Conservation (phyloP, 2,797 vertebrate species). For the Poecilia gillii region DNA sequence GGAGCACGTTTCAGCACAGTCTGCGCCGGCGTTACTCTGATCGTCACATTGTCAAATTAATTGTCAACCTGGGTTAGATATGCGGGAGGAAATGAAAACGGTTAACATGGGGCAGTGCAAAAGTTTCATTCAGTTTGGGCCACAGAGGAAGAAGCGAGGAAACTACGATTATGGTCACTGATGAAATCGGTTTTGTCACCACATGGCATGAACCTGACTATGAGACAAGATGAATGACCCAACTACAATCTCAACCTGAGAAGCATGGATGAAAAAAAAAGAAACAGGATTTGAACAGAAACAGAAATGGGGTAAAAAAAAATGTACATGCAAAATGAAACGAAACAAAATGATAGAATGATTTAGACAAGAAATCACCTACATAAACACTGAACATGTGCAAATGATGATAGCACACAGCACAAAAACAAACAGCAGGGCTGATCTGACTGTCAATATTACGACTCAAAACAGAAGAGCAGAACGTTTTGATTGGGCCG, state of each 20-base stretch:
- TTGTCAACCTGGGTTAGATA: slow-evolving; percentile 73
- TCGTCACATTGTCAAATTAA: slow-evolving; percentile 60
- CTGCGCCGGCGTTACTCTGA: slow-evolving; percentile 37
- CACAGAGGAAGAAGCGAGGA: slow-evolving; percentile 41
- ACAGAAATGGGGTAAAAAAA: slow-evolving; percentile 8
- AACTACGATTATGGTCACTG: slow-evolving; percentile 50
- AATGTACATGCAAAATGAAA: slow-evolving; percentile 71
- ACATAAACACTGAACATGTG: slow-evolving; percentile 28
- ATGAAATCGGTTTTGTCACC: slow-evolving; percentile 45
- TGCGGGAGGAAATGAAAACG: slow-evolving; percentile 56
- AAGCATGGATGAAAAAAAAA: slow-evolving; percentile 1
- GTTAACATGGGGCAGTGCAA: slow-evolving; percentile 59
- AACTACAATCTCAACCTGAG: slow-evolving; percentile 33
- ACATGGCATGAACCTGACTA: slow-evolving; percentile 14
- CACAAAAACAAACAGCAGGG: slow-evolving; percentile 9
- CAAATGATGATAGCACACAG: slow-evolving; percentile 38
- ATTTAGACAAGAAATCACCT: slow-evolving; percentile 27
- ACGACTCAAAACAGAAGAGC: slow-evolving; percentile 9
- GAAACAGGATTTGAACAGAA: slow-evolving; percentile 25
- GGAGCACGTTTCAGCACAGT: neutral
- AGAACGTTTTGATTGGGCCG: slow-evolving; percentile 38
- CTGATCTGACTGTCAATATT: slow-evolving; percentile 10
- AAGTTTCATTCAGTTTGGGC: slow-evolving; percentile 28
- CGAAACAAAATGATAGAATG: slow-evolving; percentile 17
- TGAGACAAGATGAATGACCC: slow-evolving; percentile 8